These are phyloP conservation scores for Stictocephala bisonia DNA, from an alignment of 2,888 invertebrate genomes.

Conservation along the genomic window DNA sequence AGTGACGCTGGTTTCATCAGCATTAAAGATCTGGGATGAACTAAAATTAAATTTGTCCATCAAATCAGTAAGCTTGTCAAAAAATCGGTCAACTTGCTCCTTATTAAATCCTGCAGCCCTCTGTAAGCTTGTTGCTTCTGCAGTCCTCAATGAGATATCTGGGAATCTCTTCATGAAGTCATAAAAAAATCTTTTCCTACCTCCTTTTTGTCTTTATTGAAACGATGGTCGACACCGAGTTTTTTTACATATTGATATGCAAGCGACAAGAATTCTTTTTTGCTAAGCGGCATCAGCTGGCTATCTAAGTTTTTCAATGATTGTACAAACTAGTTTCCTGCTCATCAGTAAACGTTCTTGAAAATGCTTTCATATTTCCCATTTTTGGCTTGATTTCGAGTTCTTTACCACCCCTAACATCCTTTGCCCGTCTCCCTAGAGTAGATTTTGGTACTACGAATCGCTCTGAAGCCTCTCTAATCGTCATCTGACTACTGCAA, in stretches of 20 bases:
- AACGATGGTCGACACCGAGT: background rate
- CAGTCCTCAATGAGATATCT: background rate
- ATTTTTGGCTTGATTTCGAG: background rate
- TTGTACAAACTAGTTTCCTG: no score
- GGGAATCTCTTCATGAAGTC: background rate
- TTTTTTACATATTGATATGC: constrained; percentile 9
- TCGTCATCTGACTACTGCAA: background rate
- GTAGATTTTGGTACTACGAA: background rate
- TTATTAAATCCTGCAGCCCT: background rate
- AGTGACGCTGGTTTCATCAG: constrained; percentile 51
- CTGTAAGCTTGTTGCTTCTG: background rate
- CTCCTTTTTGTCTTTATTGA: background rate
- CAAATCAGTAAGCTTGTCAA: constrained; percentile 18
- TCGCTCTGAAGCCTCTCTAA: background rate
- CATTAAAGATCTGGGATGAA: constrained; percentile 47
- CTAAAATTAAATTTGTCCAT: constrained; percentile 3
- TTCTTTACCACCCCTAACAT: background rate
- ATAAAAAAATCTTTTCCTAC: background rate
- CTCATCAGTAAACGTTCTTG: background rate
- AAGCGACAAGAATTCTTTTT: constrained; percentile 9
- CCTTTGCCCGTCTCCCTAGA: background rate
- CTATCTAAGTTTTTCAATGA: no score
- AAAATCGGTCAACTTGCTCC: background rate
- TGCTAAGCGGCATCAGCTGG: constrained; percentile 26
- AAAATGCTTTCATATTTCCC: background rate